A percentile compares a stretch with the other conserved stretches of the same genome.
phyloP scores from a whole-genome alignment of 1,140 invertebrate genomes.

The Xylocopa sonorina region DNA sequence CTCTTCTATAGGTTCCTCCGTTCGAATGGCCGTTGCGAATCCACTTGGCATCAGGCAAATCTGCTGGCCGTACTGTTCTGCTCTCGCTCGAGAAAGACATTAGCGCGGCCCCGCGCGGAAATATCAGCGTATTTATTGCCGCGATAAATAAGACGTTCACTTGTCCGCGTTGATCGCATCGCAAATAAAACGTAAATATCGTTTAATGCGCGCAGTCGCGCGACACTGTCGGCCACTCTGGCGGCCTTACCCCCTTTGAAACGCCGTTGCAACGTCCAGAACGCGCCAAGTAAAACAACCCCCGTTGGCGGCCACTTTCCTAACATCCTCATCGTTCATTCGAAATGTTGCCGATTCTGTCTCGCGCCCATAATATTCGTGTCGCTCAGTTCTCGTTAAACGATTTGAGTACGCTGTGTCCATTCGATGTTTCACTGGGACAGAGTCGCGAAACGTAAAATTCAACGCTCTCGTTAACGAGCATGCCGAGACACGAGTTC shows the following conservation, averaged over 20 bases:
- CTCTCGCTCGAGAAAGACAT: conserved; percentile 17
- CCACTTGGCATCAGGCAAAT: conserved; percentile 17
- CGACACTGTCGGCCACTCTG: conserved; percentile 4
- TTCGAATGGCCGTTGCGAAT: conserved; percentile 30
- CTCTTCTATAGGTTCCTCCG: background rate
- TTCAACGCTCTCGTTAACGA: background rate
- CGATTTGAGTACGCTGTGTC: too few species aligned
- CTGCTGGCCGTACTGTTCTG: background rate
- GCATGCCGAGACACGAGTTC: background rate
- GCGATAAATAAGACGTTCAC: conserved; percentile 20
- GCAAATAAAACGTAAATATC: conserved; percentile 55
- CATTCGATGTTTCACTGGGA: background rate
- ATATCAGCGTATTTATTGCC: conserved; percentile 26
- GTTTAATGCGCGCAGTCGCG: conserved; percentile 24
- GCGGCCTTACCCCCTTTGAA: background rate
- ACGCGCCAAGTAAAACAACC: background rate
- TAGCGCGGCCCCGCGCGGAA: background rate
- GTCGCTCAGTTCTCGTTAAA: too few species aligned
- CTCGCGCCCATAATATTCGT: background rate
- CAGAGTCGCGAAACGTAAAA: too few species aligned
- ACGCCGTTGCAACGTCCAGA: background rate
- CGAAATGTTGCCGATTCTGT: background rate
- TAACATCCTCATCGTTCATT: background rate
- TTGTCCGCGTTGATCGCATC: conserved; percentile 17
- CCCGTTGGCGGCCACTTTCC: background rate